A percentile compares a stretch with the other conserved stretches of the same genome.
Evolutionary conservation across 1,140 invertebrate species (phyloP).

Genomic region (Diplogasteroides magnus): DNA sequence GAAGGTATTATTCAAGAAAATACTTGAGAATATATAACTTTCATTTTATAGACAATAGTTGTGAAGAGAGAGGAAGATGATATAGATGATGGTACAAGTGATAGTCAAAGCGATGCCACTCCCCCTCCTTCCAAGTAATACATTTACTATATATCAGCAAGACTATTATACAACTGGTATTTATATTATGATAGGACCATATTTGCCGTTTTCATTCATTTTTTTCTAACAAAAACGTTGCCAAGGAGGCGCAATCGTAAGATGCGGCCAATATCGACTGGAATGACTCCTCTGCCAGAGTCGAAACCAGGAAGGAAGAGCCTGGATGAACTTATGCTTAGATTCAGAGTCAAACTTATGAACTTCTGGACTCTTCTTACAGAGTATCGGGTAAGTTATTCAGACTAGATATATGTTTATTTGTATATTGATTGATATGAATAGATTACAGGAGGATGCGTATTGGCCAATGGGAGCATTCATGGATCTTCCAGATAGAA

Average conservation of each 20-base stretch:
- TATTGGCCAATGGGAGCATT: slow-evolving; percentile 82
- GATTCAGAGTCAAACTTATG: slow-evolving; percentile 36
- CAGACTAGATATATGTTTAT: slow-evolving; percentile 12
- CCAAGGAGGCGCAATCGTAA: background rate
- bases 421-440: background rate
- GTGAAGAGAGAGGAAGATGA: too few species aligned
- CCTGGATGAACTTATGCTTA: background rate
- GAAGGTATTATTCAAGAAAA: too few species aligned
- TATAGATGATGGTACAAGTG: too few species aligned
- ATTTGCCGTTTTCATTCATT: too few species aligned
- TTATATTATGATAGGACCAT: too few species aligned
- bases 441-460: slow-evolving; percentile 69
- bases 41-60: too few species aligned
- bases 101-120: too few species aligned
- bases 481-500: slow-evolving; percentile 91
- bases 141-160: too few species aligned
- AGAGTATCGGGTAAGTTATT: slow-evolving; percentile 38
- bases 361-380: slow-evolving; percentile 38
- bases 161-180: too few species aligned
- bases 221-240: too few species aligned
- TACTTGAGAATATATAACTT: too few species aligned
- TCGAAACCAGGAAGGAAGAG: slow-evolving; percentile 3
- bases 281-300: slow-evolving; percentile 4
- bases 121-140: too few species aligned
- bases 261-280: slow-evolving; percentile 7